Conservation (phyloP, 2,888 invertebrate species). For the Archaeoteleia sp. region DNA sequence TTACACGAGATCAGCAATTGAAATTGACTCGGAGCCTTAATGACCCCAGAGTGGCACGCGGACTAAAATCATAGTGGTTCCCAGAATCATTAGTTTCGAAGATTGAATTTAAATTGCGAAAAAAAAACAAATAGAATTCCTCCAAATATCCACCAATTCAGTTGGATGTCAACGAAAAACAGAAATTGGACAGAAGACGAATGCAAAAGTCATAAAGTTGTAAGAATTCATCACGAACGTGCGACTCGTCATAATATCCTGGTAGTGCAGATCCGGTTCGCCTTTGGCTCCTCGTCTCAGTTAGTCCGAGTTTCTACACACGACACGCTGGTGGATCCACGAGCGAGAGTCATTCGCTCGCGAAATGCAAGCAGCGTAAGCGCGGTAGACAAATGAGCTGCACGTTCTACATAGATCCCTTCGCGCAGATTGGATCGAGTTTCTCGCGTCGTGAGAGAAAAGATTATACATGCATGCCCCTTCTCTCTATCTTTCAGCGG, state of each 20-base stretch:
- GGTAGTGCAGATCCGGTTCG: constrained; percentile 66
- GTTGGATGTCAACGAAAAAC: too few species aligned
- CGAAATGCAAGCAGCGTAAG: constrained; percentile 64
- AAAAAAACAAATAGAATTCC: too few species aligned
- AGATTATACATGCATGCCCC: constrained; percentile 54
- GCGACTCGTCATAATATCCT: constrained; percentile 47
- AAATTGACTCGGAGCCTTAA: too few species aligned
- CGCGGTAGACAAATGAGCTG: constrained; percentile 73
- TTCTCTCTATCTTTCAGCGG: constrained; percentile 37
- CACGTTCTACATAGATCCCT: constrained; percentile 73
- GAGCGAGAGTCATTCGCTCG: constrained; percentile 44
- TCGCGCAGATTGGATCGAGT: constrained; percentile 72
- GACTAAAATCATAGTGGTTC: too few species aligned
- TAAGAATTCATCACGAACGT: constrained; percentile 41
- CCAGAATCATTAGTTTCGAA: too few species aligned
- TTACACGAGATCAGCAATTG: too few species aligned
- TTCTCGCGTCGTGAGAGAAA: constrained; percentile 72
- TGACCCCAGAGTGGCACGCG: too few species aligned
- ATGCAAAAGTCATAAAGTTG: constrained; percentile 30
- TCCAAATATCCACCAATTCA: too few species aligned
- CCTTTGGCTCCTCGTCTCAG: constrained; percentile 62
- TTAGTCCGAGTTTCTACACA: constrained; percentile 62
- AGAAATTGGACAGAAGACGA: constrained; percentile 9
- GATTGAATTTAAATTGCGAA: too few species aligned
- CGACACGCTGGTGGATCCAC: constrained; percentile 53